Percentiles rank a stretch among this genome's conserved stretches.
Evolutionary conservation across 2,888 invertebrate genomes (phyloP).

Genomic region (Capitulum mitella): DNA sequence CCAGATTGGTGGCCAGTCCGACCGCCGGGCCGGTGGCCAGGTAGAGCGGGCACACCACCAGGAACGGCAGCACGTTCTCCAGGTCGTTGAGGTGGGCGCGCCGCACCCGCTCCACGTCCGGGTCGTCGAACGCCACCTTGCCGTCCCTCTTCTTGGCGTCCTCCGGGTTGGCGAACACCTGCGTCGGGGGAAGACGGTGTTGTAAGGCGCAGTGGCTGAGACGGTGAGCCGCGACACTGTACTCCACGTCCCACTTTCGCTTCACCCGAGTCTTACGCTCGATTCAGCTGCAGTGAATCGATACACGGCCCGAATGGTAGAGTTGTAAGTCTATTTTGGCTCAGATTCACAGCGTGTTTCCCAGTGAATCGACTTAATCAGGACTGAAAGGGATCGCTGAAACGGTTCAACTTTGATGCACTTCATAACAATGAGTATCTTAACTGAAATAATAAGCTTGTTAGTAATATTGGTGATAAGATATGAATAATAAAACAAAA

Average conservation of each 20-base stretch:
- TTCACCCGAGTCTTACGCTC: no score
- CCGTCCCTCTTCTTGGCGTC: background rate
- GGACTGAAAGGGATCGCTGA: no score
- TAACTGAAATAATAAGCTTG: no score
- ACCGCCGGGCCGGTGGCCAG: conserved; percentile 52
- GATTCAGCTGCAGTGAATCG: no score
- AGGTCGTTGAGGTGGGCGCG: conserved; percentile 62
- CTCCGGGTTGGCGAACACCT: background rate
- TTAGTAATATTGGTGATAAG: no score
- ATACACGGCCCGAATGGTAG: no score
- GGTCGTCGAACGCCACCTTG: conserved; percentile 39
- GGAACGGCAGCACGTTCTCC: conserved; percentile 61
- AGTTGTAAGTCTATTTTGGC: background rate
- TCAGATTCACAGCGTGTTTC: background rate
- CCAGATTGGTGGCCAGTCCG: background rate
- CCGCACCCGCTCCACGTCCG: conserved; percentile 50
- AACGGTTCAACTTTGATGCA: no score
- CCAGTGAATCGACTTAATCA: background rate
- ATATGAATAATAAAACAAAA: no score
- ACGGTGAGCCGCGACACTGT: no score
- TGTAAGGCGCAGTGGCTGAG: no score
- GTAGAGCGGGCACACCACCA: conserved; percentile 55
- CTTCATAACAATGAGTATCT: no score
- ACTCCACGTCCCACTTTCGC: no score
- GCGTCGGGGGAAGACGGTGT: background rate